A percentile compares a stretch with the other conserved stretches of the same genome.
phyloP scores from a whole-genome alignment of 2,113 vertebrate species.

The Panthera uncia region DNA sequence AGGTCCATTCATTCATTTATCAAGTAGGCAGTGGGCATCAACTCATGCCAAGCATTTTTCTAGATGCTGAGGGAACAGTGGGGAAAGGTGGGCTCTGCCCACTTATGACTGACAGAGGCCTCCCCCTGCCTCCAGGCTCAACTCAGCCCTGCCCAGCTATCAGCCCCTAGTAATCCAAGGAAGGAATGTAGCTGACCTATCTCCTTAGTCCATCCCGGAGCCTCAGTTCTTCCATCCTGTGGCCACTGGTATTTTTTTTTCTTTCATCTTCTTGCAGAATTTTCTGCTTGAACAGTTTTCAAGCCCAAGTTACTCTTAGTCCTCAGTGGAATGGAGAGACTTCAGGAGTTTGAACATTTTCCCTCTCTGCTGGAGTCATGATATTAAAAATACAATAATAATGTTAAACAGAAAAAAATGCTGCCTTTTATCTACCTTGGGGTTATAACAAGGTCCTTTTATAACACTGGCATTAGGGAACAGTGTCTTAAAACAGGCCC shows the following conservation, averaged over 20 bases:
- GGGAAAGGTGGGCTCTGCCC: neutral
- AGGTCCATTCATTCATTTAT: constrained; percentile 45
- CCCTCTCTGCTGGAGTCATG: neutral
- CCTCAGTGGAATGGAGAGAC: neutral
- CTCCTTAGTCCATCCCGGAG: neutral
- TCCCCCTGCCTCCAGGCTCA: constrained; percentile 46
- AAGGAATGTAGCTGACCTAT: neutral
- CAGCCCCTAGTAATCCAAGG: constrained; percentile 62
- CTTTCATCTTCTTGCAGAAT: constrained; percentile 13
- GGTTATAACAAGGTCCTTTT: neutral
- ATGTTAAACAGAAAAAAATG: constrained; percentile 28
- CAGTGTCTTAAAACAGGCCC: neutral
- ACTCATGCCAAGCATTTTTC: neutral
- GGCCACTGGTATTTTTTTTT: neutral
- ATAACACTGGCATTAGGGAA: neutral
- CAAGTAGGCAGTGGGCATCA: neutral
- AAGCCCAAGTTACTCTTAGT: constrained; percentile 4
- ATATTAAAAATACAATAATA: constrained; percentile 46
- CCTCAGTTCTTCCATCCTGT: neutral
- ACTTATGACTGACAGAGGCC: neutral
- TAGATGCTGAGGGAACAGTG: neutral
- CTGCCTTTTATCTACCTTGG: neutral
- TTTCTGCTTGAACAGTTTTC: constrained; percentile 52
- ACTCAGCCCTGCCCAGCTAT: constrained; percentile 71
- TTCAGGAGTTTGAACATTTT: constrained; percentile 32